phyloP scores from a whole-genome alignment of 2,113 vertebrate genomes.

The Ammodytes marinus region DNA sequence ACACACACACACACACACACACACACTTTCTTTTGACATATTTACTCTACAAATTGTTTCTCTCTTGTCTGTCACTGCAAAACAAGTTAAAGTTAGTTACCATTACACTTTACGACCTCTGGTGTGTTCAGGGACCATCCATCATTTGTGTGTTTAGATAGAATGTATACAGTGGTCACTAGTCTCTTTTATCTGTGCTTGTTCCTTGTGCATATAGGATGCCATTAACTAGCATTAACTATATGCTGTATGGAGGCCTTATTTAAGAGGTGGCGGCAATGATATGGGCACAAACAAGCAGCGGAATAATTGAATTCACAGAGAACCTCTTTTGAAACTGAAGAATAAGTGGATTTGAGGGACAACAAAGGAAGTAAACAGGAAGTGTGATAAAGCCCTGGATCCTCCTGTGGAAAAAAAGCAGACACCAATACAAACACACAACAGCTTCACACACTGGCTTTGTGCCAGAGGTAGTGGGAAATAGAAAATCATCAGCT shows the following conservation, averaged over 20 bases:
- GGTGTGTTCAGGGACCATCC: not conserved
- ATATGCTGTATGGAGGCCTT: not conserved
- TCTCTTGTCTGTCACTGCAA: no score
- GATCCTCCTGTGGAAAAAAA: slow-evolving; percentile 26
- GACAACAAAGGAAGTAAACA: slow-evolving; percentile 11
- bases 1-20: no score
- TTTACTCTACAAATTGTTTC: no score
- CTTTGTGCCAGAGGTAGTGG: slow-evolving; percentile 13
- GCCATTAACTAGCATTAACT: not conserved
- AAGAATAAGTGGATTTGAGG: slow-evolving; percentile 8
- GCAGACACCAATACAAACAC: slow-evolving; percentile 10
- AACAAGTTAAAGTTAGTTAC: not conserved
- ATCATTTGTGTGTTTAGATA: not conserved
- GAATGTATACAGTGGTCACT: not conserved
- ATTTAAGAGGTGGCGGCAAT: not conserved
- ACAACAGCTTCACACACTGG: not conserved
- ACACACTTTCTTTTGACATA: no score
- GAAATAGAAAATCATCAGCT: slow-evolving; percentile 28
- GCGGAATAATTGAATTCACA: not conserved
- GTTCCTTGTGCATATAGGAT: not conserved
- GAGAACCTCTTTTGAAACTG: slow-evolving; percentile 5
- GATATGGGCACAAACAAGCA: slow-evolving; percentile 10
- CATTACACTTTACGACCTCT: not conserved
- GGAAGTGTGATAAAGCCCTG: slow-evolving; percentile 1
- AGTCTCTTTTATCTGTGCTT: not conserved